These are phyloP conservation scores for Isichthys henryi DNA, from an alignment of 2,113 vertebrate species.

Conservation along the genomic window DNA sequence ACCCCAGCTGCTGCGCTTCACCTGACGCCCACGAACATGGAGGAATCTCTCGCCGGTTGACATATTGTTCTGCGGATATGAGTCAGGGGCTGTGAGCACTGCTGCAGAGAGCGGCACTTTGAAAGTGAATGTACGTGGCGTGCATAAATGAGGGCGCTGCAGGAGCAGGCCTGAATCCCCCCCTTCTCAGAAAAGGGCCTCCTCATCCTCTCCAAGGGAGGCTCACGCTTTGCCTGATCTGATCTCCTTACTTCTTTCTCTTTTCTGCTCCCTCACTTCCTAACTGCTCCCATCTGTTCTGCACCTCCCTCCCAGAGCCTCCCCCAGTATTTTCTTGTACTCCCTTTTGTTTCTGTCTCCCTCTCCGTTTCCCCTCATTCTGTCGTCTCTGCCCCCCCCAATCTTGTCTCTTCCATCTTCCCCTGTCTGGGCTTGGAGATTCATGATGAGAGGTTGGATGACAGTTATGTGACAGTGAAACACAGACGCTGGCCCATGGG, in stretches of 20 bases:
- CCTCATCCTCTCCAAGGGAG: neutral
- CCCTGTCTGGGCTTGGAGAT: constrained; percentile 27
- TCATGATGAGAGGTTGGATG: constrained; percentile 17
- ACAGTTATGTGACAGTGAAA: constrained; percentile 23
- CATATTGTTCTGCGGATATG: neutral
- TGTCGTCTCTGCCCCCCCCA: constrained; percentile 27
- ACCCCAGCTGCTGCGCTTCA: neutral
- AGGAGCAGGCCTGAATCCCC: neutral
- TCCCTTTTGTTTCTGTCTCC: constrained; percentile 32
- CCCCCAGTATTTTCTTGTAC: constrained; percentile 6
- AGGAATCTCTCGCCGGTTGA: neutral
- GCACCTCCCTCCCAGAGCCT: neutral
- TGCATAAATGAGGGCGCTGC: neutral
- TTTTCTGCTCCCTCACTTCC: neutral
- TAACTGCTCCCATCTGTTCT: neutral
- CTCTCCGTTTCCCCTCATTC: constrained; percentile 34
- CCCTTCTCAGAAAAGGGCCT: neutral
- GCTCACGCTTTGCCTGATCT: neutral
- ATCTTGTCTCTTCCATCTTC: constrained; percentile 26
- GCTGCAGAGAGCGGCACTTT: neutral
- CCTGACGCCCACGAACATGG: neutral
- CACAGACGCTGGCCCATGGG: constrained; percentile 15
- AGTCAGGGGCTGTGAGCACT: neutral
- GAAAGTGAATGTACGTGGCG: neutral
- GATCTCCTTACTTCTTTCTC: neutral